Evolutionary conservation across 2,888 invertebrate species (phyloP).

Genomic region (Papilio gigon): DNA sequence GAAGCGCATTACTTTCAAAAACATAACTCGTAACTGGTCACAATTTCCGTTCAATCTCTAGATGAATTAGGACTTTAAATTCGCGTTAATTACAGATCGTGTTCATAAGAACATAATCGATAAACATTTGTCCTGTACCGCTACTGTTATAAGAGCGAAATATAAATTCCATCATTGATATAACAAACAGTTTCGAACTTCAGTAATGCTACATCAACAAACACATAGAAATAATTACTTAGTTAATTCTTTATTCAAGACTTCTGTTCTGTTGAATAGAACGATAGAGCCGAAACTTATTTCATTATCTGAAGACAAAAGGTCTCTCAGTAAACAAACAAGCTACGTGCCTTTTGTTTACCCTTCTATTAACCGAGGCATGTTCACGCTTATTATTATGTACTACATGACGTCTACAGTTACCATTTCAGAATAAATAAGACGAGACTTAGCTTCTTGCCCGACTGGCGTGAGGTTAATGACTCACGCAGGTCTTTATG

Average conservation of each 20-base stretch:
- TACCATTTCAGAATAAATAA: background rate
- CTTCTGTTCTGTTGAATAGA: constrained; percentile 33
- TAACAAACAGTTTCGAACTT: background rate
- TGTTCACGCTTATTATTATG: constrained; percentile 24
- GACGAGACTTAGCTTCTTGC: background rate
- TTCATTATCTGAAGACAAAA: constrained; percentile 40
- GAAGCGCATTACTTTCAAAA: no score
- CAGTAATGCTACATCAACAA: background rate
- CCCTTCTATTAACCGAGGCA: constrained; percentile 33
- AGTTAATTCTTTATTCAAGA: constrained; percentile 31
- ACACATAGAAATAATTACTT: constrained; percentile 20
- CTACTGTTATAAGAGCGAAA: background rate
- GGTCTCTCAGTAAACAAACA: constrained; percentile 37
- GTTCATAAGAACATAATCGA: background rate
- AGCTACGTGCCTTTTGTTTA: constrained; percentile 38
- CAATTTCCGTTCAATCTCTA: no score
- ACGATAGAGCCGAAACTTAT: constrained; percentile 36
- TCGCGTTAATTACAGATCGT: no score
- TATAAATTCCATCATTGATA: background rate
- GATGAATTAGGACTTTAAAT: no score
- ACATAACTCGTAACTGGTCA: no score
- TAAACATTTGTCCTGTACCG: background rate
- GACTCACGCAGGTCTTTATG: no score
- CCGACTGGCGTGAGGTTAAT: background rate
- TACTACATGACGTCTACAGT: constrained; percentile 14